phyloP scores from a whole-genome alignment of 2,888 invertebrate species.

The Drosophila bunnanda region DNA sequence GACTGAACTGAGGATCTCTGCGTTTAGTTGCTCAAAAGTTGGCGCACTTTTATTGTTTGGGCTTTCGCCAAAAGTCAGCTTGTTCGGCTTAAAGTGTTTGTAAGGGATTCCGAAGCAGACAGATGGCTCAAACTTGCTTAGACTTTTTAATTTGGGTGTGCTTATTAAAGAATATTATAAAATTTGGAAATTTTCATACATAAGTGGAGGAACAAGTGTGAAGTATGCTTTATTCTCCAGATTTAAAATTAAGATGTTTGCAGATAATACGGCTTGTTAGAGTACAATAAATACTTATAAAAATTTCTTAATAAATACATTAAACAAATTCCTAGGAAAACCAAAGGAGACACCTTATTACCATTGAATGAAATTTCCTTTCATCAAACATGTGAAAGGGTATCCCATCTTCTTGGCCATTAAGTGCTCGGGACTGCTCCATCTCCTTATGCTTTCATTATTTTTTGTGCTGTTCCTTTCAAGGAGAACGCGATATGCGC shows the following conservation, averaged over 20 bases:
- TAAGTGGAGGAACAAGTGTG: no score
- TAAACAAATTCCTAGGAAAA: no score
- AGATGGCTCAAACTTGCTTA: slow-evolving; percentile 14
- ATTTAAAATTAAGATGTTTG: not conserved
- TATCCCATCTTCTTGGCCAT: slow-evolving; percentile 37
- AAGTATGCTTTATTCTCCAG: not conserved
- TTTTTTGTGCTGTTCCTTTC: slow-evolving; percentile 32
- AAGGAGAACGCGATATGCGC: slow-evolving; percentile 70
- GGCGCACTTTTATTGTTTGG: slow-evolving; percentile 44
- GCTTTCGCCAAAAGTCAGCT: slow-evolving; percentile 29
- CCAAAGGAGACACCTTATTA: not conserved
- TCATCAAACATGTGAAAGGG: slow-evolving; percentile 33
- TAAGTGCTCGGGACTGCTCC: slow-evolving; percentile 14
- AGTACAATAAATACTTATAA: no score
- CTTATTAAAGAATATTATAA: not conserved
- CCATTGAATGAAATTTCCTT: not conserved
- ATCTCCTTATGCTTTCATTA: slow-evolving; percentile 53
- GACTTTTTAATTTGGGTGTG: not conserved
- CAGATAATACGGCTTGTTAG: no score
- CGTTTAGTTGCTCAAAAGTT: slow-evolving; percentile 56
- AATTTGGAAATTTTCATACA: not conserved
- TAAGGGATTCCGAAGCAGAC: slow-evolving; percentile 2
- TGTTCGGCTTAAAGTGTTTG: slow-evolving; percentile 15
- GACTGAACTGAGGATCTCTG: slow-evolving; percentile 27
- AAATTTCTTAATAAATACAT: no score